Conservation (phyloP, 1,140 invertebrate species). For the Zaprionus davidi region DNA sequence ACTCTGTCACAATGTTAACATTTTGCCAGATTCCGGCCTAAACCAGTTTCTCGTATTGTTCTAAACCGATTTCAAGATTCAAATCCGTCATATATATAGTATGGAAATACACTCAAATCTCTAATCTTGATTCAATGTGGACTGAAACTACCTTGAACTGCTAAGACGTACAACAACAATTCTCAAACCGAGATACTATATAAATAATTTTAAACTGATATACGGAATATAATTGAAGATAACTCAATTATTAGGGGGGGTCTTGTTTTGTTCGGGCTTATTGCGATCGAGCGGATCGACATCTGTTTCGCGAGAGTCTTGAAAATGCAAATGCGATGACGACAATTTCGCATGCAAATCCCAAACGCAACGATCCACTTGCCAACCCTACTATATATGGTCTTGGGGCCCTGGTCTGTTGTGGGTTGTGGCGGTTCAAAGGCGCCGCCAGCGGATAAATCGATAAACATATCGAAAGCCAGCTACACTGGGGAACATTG, state of each 20-base stretch:
- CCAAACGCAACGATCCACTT: background rate
- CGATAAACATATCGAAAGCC: conserved; percentile 1
- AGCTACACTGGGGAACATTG: background rate
- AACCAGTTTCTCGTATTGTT: background rate
- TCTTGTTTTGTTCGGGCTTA: background rate
- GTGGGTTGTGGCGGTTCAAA: conserved; percentile 21
- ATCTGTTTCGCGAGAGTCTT: background rate
- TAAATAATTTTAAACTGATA: background rate
- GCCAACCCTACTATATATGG: conserved; percentile 10
- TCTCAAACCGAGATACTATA: background rate
- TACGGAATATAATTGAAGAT: background rate
- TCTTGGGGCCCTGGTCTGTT: background rate
- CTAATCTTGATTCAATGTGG: background rate
- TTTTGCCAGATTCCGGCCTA: background rate
- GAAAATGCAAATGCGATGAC: conserved; percentile 9
- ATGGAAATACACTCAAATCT: background rate
- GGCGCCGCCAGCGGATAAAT: conserved; percentile 18
- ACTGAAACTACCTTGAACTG: background rate
- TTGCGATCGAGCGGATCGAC: background rate
- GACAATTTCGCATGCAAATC: conserved; percentile 17
- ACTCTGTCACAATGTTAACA: background rate
- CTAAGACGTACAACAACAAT: background rate
- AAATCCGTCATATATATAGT: background rate
- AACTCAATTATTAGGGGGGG: background rate
- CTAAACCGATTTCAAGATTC: background rate